Evolutionary conservation across 2,113 vertebrate species (phyloP), one percentile per base, ranked within the genome.

Genomic region (Labeo rohita): DNA sequence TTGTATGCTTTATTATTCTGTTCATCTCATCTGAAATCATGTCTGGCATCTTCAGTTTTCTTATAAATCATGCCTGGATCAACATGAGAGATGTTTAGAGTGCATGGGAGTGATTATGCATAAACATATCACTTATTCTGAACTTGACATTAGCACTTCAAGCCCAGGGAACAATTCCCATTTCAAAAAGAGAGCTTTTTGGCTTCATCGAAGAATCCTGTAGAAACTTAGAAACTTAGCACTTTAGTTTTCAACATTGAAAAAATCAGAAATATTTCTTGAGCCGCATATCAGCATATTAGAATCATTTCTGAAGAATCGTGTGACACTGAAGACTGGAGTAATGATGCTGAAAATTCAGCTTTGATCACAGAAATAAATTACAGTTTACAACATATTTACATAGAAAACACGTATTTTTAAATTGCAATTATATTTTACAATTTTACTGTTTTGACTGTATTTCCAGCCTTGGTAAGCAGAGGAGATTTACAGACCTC

Each of bases 61-160:
- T 61, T 23, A 47, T 74, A 74, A 74, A 74, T 23, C 21, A 11
- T 47, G 72, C 72, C 72, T 74, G 72, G 43, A 74, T 74, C 72
- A 74, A 49, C 72, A 74, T 8, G 9, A 74, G 43, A 74, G 72
- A 47, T 1, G 9, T 47, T 74, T 47, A 47, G 21, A 47, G 21
- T 0, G 21, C 70, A 47, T 49, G 72, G 45, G 45, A 74, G 43
- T 23, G 45, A 49, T 74, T 74, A 74, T 74, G 47, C 21, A 23
- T 7, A n/a, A 45, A n/a, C 39, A 47, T 47, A 73, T n/a, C 39
- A 73, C 70, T 45, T 21, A 12, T 9, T 73, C 43, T 73, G 70
- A 73, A 73, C 18, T 47, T 47, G 18, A 73, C 10, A 73, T 73
- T n/a, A 73, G 70, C 70, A 47, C 70, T 47, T 73, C 39, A 73